Base-by-base conservation (phyloP, 2,888 invertebrate species). In the Priocnemis perturbator region DNA sequence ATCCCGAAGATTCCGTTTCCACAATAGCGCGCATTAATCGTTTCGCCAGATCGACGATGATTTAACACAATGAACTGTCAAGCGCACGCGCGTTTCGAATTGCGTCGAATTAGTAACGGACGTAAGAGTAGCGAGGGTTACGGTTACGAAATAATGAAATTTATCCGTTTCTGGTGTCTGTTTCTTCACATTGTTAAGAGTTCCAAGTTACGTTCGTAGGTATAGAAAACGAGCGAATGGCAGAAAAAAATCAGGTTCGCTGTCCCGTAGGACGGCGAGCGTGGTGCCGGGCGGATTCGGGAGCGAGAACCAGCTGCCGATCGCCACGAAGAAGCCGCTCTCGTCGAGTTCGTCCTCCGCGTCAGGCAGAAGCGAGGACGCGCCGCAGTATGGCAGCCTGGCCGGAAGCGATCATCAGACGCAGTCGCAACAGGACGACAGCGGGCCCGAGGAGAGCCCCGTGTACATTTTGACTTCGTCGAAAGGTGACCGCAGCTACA, bases 401-500 rank as follows among this genome's bases (percentile, higher is more conserved):
- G 77, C 83, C 52, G 85, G 86, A 71, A 87, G 86, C 76, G 88
- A 89, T 81, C 87, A 88, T 69, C 87, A 89, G 69, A 81, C 78
- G 61, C 86, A 88, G 60, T 87, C 89, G 2, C 87, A 89, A 76
- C 84, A 87, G 68, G 86, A 88, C 76, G 86, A 89, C 67, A 88
- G 89, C 73, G 87, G 87, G n/a, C 85, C 89, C 20, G 87, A 88
- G 69, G 87, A 88, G 72, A 86, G 88, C 66, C 87, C 87, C 53
- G 88, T 88, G 45, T 87, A 89, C 74, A 87, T 89, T 71, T 76
- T 87, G 26, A 86, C 88, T 21, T 87, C 89, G 61, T 86, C 89
- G 37, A 89, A 89, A 60, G 89, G 89, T 45, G 89, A 89, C 62
- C 86, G 88, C 50, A 89, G 89, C 78, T 94, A 94, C 89, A 94